Evolutionary conservation across 2,113 vertebrate species (phyloP), one percentile per base, ranked within the genome.

Genomic region (Atractosteus spatula): DNA sequence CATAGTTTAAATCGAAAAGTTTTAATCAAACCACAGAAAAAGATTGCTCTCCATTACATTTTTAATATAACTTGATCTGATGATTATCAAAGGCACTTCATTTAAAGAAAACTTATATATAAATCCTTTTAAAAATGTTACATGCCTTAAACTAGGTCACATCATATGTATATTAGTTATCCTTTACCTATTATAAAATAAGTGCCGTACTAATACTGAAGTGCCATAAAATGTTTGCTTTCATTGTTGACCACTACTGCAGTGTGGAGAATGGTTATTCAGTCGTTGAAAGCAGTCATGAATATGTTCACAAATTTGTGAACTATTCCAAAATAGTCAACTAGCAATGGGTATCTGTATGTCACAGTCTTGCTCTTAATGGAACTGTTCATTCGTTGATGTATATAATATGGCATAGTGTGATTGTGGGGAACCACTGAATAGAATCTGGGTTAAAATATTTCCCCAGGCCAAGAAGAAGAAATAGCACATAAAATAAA

Each of bases 371-470:
- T 16, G 1, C 1, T 12, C n/a, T 2, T n/a, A 13, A 47, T 47
- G 65, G 8, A 45, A 2, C 12, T 67, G 45, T 17, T 7, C 13
- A 29, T 66, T 10, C 8, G 8, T 51, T 67, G 14, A 41, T 68
- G 16, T 3, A n/a, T 29, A 54, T 47, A 45, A 68, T 44, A 55
- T 68, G 66, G 66, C 54, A 51, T 51, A 17, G n/a, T 41, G 17
- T 68, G 66, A n/a, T 41, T 45, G 55, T 66, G 63, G 51, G 65
- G 16, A 72, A 66, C 42, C 16, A 66, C 41, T 72, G 44, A 55
- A 55, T 55, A 55, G 54, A 68, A 68, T 70, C 68, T 70, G 68
- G 68, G 68, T 70, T 70, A 70, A 70, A 70, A 70, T 41, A 59
- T n/a, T 12, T 70, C 68, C 68, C 43, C 55, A 8, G 68, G 68